Evolutionary conservation across 2,113 vertebrate species (phyloP), one percentile per base, ranked within the genome.

Genomic region (Cacatua alba): DNA sequence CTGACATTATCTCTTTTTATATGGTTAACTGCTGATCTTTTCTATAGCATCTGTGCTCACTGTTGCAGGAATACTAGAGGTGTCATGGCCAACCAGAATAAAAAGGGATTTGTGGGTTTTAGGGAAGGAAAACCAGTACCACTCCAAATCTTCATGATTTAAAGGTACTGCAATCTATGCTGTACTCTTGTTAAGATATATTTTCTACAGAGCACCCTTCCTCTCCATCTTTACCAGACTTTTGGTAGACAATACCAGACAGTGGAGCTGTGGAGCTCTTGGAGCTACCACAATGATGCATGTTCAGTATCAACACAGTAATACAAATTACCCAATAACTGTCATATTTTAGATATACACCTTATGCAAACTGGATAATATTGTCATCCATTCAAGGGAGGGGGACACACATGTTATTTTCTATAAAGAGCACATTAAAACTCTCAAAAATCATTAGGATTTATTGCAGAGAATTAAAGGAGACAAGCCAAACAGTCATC

Each of bases 1-100:
- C 95, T 55, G 25, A 85, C 51, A 63, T 97, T 69, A 49, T 96
- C 17, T 95, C 87, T 68, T 94, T 97, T 71, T 90, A 15, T 90
- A 85, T 8, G 35, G 76, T 43, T 95, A 96, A 94, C 86, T 95
- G 63, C 13, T 97, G 78, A 84, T 97, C 71, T 83, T 98, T 51
- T 90, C 77, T 49, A 63, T 86, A 37, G 74, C 72, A 24, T 95
- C 94, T 62, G 35, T 96, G 26, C 90, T 97, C 52, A 48, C 60
- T 85, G 33, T 97, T n/a, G 95, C 92, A n/a, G 91, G 91, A 77
- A 95, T 92, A 41, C 72, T 97, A 9, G 60, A 96, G 83, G 60
- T 67, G 93, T 74, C 59, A 93, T 90, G 83, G 93, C 88, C 71
- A 97, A 74, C 31, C 83, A 92, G 46, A 72, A 97, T 95, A 92